Conservation (phyloP, 2,113 vertebrate genomes). For the Hippocampus abdominalis region DNA sequence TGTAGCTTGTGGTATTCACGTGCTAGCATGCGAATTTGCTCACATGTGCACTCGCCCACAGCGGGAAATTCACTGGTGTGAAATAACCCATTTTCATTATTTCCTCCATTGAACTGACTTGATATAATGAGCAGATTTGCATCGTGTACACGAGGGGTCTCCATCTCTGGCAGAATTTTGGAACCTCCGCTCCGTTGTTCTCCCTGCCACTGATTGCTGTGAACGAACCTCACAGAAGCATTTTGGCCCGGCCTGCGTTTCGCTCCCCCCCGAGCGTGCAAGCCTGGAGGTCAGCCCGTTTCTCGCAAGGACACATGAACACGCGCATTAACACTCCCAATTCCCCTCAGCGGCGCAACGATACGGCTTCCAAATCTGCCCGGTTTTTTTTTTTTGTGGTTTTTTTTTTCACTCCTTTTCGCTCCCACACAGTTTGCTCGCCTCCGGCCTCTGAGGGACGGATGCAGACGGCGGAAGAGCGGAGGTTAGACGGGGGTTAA, state of each 20-base stretch:
- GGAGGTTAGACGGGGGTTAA: conserved; percentile 64
- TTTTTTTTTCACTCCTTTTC: conserved; percentile 13
- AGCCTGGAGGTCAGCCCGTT: conserved; percentile 20
- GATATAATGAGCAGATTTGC: neutral
- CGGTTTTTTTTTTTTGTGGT: neutral
- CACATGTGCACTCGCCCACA: neutral
- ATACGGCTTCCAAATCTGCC: conserved; percentile 32
- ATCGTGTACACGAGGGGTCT: neutral
- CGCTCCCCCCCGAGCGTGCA: neutral
- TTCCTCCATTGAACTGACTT: neutral
- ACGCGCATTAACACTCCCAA: conserved; percentile 22
- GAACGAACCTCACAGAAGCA: neutral
- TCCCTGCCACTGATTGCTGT: neutral
- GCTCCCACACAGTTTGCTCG: conserved; percentile 5
- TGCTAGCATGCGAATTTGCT: neutral
- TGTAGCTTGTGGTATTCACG: neutral
- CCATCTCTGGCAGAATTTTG: neutral
- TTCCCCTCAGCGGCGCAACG: conserved; percentile 26
- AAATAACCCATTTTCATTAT: neutral
- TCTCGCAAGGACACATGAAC: conserved; percentile 16
- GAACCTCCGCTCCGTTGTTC: neutral
- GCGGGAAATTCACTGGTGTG: neutral
- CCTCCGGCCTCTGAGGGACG: conserved; percentile 25
- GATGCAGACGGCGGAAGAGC: conserved; percentile 43
- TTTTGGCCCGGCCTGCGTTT: neutral